Conservation (phyloP, 2,113 vertebrate species). For the Synodontis membranacea region DNA sequence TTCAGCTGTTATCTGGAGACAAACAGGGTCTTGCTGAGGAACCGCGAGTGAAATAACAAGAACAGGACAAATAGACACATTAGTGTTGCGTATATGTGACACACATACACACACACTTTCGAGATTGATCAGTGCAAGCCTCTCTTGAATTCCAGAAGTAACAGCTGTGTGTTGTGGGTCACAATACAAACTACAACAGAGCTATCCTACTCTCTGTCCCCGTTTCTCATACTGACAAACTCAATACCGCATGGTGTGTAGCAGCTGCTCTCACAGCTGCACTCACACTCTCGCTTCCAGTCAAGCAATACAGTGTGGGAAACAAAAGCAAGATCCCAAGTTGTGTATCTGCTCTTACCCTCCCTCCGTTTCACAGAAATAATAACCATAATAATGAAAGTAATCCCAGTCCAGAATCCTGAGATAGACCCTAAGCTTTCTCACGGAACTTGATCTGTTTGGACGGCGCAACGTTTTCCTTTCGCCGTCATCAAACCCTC, state of each 20-base stretch:
- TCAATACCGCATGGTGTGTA: constrained; percentile 18
- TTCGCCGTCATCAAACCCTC: neutral
- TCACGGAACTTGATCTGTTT: neutral
- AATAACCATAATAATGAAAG: constrained; percentile 1
- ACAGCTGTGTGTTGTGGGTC: constrained; percentile 37
- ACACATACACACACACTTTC: neutral
- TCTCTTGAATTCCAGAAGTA: constrained; percentile 30
- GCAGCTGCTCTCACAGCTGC: constrained; percentile 54
- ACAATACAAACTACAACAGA: constrained; percentile 26
- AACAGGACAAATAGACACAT: constrained; percentile 20
- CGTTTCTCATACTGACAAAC: constrained; percentile 20
- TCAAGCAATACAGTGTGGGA: constrained; percentile 40
- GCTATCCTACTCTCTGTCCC: constrained; percentile 30
- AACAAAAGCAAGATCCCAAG: constrained; percentile 29
- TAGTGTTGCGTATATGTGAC: neutral
- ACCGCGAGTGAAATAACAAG: constrained; percentile 4
- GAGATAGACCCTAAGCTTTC: neutral
- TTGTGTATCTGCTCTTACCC: neutral
- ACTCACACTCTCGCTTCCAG: constrained; percentile 35
- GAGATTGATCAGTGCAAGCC: constrained; percentile 5
- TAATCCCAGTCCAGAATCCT: neutral
- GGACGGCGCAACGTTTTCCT: neutral
- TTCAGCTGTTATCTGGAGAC: constrained; percentile 34
- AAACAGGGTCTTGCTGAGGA: constrained; percentile 5
- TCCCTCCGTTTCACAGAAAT: constrained; percentile 8